Base-by-base conservation (phyloP, 2,797 vertebrate genomes). In the Peromyscus melanophrys region DNA sequence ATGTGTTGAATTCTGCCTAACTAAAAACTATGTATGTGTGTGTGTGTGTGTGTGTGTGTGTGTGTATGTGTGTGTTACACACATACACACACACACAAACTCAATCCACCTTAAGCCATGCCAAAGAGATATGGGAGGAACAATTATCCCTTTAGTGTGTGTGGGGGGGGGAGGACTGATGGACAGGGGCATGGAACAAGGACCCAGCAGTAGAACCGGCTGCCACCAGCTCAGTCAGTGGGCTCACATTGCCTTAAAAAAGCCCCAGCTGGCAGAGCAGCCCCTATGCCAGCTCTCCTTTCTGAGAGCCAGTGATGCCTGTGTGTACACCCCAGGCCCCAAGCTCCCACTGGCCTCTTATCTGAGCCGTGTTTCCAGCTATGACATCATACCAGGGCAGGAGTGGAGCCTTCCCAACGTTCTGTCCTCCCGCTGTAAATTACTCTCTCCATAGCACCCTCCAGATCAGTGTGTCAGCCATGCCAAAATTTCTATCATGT, bases 291-390 rank as follows among this genome's bases (percentile, higher is more conserved):
- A 1, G 4, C 7, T 21, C 57, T 21, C 21, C n/a, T 40, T 11
- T 21, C 71, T 4, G 0, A 10, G 4, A 29, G 2, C 4, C 0
- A 23, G 9, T 7, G 5, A 17, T 31, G 2, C 17, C 34, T 19
- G 4, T 0, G 4, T 4, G 25, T 46, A 57, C 3, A 49, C 14
- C 23, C 27, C 61, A 59, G 12, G 14, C 29, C 7, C 2, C 4
- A 11, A 37, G 6, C 6, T 61, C 1, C 31, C 29, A 23, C 7
- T 8, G 8, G 2, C 11, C 13, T 6, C 80, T 40, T 11, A 10
- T 3, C 49, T 16, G 12, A 23, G 16, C 7, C 19, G 2, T 65
- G 0, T 43, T 29, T 29, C 31, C 63, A 83, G 0, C 34, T 4
- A 2, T 16, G 37, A 14, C 0, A 1, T 29, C 80, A 69, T 59